Base-by-base conservation (phyloP, 2,797 vertebrate species). In the Myioborus miniatus region DNA sequence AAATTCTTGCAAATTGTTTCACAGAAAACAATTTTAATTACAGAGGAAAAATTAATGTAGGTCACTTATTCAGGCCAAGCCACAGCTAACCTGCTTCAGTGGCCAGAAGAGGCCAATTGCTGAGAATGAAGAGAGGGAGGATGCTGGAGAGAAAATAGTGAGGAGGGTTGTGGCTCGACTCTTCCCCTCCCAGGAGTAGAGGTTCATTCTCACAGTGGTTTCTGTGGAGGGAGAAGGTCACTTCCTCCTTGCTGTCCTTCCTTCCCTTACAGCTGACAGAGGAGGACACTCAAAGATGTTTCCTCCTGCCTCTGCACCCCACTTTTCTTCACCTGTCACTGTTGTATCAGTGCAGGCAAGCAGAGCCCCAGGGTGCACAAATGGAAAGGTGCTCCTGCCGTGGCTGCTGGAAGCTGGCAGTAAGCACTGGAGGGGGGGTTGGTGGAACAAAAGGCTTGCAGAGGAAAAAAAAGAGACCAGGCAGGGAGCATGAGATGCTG, bases 11-110 rank as follows among this genome's bases (percentile, higher is more conserved):
- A 47, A 70, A 62, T 63, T 49, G 50, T 79, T 94, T 74, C 53
- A 29, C 44, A 58, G 44, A 74, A 69, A 16, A 84, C 58, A 77
- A 94, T 75, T 96, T 96, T 93, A 88, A 93, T 92, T 92, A 60
- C 87, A 77, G 93, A 91, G 81, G 34, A 92, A 87, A 96, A 94
- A 90, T 78, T 87, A 96, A 93, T 89, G 74, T 81, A 94, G 92
- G 60, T 68, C 46, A 60, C 43, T 91, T 91, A 78, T 59, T 91
- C 72, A 67, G 91, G 72, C 55, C 90, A 89, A 85, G 71, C 46
- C 60, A 85, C 11, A 5, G 87, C 82, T 93, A 90, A 96, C 93
- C 87, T 94, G 88, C 83, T 96, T 94, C 1, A 0, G 89, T 39
- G 47, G 39, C 71, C 84, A 87, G 83, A 90, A 86, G 85, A 94